Percentiles rank a stretch among this genome's conserved stretches.
Conservation (phyloP, 2,888 invertebrate species). For the Cactoblastis cactorum region DNA sequence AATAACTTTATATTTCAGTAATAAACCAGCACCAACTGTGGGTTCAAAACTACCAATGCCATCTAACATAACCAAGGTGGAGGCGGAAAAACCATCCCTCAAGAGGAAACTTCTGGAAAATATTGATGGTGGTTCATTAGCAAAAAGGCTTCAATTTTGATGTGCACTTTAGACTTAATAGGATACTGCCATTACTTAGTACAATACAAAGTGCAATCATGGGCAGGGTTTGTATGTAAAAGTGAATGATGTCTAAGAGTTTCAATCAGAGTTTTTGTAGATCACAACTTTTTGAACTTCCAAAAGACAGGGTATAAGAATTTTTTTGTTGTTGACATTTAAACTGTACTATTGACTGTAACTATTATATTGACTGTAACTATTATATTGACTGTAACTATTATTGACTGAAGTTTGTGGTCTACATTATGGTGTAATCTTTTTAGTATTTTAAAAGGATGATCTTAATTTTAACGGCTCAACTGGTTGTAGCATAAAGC, state of each 20-base stretch:
- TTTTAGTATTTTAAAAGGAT: neutral
- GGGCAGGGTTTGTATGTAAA: conserved; percentile 16
- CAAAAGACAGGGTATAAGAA: neutral
- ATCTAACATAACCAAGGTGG: conserved; percentile 79
- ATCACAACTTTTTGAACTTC: neutral
- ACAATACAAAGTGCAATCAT: conserved; percentile 44
- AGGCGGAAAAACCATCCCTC: conserved; percentile 83
- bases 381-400: too few species aligned
- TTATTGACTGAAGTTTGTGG: too few species aligned
- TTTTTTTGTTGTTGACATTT: too few species aligned
- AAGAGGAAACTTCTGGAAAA: conserved; percentile 88
- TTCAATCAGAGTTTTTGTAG: neutral
- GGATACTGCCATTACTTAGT: conserved; percentile 33
- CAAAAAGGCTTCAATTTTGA: conserved; percentile 84
- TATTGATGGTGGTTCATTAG: conserved; percentile 83
- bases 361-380: too few species aligned
- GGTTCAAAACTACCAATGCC: conserved; percentile 92
- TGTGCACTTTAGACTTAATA: conserved; percentile 19
- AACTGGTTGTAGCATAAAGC: conserved; percentile 16
- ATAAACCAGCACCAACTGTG: conserved; percentile 92
- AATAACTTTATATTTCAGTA: conserved; percentile 67
- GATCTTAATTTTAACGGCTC: neutral
- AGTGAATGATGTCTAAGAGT: conserved; percentile 17
- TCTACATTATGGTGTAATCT: too few species aligned
- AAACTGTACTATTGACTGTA: too few species aligned